Conservation (phyloP, 92 coral and sea anemone species). For the Pocillopora meandrina region DNA sequence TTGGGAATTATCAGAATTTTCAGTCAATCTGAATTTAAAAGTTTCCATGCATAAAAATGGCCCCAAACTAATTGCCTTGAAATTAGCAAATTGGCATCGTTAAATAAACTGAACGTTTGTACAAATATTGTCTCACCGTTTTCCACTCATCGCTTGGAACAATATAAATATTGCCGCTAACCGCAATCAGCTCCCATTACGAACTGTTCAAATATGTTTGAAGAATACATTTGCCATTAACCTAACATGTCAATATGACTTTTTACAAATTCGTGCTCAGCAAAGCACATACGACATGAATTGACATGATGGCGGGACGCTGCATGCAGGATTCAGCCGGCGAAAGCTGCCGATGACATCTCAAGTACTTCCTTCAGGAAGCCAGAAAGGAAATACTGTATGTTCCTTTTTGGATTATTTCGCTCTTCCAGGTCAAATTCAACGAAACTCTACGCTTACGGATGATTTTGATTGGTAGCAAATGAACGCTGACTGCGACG, state of each 20-base stretch:
- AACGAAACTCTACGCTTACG: background rate
- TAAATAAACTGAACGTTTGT: conserved; percentile 7
- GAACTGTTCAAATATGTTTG: background rate
- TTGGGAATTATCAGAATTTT: background rate
- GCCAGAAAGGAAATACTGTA: background rate
- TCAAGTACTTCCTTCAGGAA: background rate
- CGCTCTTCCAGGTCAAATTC: background rate
- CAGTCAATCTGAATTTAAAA: background rate
- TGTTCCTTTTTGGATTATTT: background rate
- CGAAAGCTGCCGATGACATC: background rate
- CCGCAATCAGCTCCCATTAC: background rate
- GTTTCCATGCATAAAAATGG: background rate
- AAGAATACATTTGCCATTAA: background rate
- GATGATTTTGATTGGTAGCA: background rate
- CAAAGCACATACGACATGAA: conserved; percentile 17
- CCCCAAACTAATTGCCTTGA: background rate
- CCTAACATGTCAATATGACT: background rate
- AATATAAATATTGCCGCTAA: background rate
- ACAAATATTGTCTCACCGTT: conserved; percentile 17
- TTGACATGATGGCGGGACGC: background rate
- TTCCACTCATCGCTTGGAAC: background rate
- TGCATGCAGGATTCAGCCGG: background rate
- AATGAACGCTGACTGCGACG: background rate
- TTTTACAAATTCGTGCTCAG: conserved; percentile 2
- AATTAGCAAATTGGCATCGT: background rate